Evolutionary conservation across 2,888 invertebrate genomes (phyloP).

Genomic region (Cetonia aurata): DNA sequence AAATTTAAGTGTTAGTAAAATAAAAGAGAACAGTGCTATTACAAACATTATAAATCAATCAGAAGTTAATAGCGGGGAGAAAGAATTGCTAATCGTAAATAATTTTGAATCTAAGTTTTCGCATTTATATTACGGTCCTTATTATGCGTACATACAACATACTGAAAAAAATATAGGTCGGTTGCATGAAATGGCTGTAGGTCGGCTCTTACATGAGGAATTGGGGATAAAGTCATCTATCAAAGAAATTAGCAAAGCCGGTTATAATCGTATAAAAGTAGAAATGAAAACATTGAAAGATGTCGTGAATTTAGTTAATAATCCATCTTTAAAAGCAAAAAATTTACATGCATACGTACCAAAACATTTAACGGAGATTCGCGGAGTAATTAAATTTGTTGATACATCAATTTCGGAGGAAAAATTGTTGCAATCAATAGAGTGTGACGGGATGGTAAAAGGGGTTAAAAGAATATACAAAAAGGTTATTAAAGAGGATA

Average conservation of each 20-base stretch:
- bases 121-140: not conserved
- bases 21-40: not conserved
- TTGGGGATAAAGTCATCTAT: slow-evolving; percentile 7
- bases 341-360: not conserved
- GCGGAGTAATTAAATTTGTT: slow-evolving; percentile 1
- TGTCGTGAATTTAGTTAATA: slow-evolving; percentile 5
- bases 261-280: not conserved
- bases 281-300: slow-evolving; percentile 14
- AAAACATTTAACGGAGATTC: not conserved
- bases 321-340: not conserved
- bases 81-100: not conserved
- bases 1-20: not conserved
- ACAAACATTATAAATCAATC: too few species aligned
- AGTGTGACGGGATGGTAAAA: slow-evolving; percentile 4
- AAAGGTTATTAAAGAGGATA: not conserved
- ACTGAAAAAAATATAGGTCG: slow-evolving; percentile 3
- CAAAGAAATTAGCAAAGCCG: slow-evolving; percentile 1
- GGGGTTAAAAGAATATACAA: slow-evolving; percentile 7
- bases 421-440: slow-evolving; percentile 7
- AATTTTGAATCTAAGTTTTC: slow-evolving; percentile 1
- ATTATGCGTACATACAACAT: slow-evolving; percentile 5
- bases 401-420: slow-evolving; percentile 1
- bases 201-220: slow-evolving; percentile 1
- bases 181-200: slow-evolving; percentile 9
- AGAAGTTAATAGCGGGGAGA: not conserved